Percentiles rank a stretch among this genome's conserved stretches.
Evolutionary conservation across 2,888 invertebrate species (phyloP).

Genomic region (Adineta ricciae): DNA sequence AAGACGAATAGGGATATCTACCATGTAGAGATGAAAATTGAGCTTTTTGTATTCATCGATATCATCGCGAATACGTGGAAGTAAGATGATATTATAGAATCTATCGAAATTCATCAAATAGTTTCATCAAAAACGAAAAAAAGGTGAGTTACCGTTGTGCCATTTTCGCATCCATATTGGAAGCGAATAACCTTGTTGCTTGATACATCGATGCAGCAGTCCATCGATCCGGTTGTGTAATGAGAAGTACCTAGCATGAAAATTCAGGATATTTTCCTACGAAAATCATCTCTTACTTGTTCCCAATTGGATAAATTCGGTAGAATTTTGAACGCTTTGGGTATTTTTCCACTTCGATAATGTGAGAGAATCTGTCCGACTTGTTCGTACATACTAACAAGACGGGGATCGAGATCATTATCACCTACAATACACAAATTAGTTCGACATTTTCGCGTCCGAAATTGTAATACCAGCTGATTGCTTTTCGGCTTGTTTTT

Average conservation of each 20-base stretch:
- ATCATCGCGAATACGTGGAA: constrained; percentile 82
- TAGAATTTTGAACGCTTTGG: constrained; percentile 93
- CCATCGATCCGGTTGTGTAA: constrained; percentile 79
- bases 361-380: constrained; percentile 72
- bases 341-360: constrained; percentile 88
- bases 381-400: constrained; percentile 77
- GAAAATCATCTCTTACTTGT: constrained; percentile 53
- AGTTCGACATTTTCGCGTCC: not conserved
- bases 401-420: constrained; percentile 61
- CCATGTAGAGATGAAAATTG: constrained; percentile 86
- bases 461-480: not conserved
- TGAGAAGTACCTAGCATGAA: constrained; percentile 10
- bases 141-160: constrained; percentile 62
- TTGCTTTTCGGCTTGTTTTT: constrained; percentile 81
- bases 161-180: constrained; percentile 87
- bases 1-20: constrained; percentile 37
- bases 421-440: constrained; percentile 35
- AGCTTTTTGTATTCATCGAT: constrained; percentile 83
- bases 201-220: constrained; percentile 94
- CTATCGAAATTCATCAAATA: not conserved
- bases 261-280: not conserved
- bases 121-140: not conserved
- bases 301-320: constrained; percentile 88
- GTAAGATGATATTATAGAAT: constrained; percentile 79
- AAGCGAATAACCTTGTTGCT: constrained; percentile 87